phyloP scores from a whole-genome alignment of 2,888 invertebrate genomes.

The Cecidostiba fungosa region DNA sequence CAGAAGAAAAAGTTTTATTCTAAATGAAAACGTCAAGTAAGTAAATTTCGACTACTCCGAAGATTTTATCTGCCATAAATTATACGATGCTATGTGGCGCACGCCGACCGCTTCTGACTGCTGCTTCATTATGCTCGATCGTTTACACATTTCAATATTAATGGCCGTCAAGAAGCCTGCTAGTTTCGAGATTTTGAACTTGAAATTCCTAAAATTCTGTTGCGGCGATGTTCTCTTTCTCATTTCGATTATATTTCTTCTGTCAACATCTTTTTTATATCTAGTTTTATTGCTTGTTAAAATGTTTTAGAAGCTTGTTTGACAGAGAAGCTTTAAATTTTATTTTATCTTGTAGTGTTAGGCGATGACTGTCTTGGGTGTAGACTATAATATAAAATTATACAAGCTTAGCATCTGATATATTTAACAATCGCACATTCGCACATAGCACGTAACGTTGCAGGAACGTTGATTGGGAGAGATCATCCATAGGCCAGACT shows the following conservation, averaged over 20 bases:
- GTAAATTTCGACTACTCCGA: conserved; percentile 33
- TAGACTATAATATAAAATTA: too few relatives aligned
- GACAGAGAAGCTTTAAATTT: neutral
- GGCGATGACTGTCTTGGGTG: too few relatives aligned
- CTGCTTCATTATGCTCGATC: conserved; percentile 57
- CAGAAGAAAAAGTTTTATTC: neutral
- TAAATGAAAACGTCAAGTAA: conserved; percentile 41
- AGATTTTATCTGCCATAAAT: conserved; percentile 60
- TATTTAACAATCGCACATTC: too few relatives aligned
- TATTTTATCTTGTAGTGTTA: too few relatives aligned
- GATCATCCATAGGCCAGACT: too few relatives aligned
- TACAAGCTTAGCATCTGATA: too few relatives aligned
- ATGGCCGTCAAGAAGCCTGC: neutral
- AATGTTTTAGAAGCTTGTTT: neutral
- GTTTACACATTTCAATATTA: conserved; percentile 55
- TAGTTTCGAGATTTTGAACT: neutral
- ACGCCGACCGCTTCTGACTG: conserved; percentile 11
- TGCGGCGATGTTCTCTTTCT: neutral
- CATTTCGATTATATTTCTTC: neutral
- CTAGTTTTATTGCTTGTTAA: conserved; percentile 18
- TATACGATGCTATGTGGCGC: conserved; percentile 21
- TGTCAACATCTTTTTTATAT: conserved; percentile 23
- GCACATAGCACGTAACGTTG: too few relatives aligned
- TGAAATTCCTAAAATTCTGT: conserved; percentile 33
- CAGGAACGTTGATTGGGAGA: too few relatives aligned